Percentiles rank a stretch among this genome's conserved stretches.
Conservation (phyloP, 2,888 invertebrate genomes). For the Labia minor region DNA sequence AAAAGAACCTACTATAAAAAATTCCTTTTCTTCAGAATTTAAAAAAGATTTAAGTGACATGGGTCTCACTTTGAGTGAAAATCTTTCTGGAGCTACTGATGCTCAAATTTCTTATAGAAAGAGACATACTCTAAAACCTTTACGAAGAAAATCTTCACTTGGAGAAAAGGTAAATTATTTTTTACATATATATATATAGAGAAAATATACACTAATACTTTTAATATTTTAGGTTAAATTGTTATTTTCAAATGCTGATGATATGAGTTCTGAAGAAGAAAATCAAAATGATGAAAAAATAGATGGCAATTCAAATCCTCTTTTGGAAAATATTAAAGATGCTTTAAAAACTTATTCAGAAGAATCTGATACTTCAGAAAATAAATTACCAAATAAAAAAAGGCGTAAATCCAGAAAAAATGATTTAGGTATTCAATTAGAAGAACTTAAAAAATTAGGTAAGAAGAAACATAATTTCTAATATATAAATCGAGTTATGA, state of each 20-base stretch:
- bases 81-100: neutral
- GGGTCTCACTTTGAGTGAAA: neutral
- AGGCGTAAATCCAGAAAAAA: neutral
- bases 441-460: conserved; percentile 1
- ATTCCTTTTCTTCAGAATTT: neutral
- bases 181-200: no score
- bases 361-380: neutral
- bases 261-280: neutral
- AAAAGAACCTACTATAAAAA: neutral
- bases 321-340: neutral
- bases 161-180: neutral
- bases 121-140: neutral
- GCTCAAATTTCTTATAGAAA: neutral
- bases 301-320: neutral
- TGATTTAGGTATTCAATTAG: neutral
- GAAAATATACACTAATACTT: neutral
- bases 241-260: neutral
- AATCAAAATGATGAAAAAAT: neutral
- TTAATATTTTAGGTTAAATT: neutral
- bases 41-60: neutral
- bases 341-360: neutral
- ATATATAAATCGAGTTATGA: no score
- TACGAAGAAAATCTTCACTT: neutral
- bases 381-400: neutral
- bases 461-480: conserved; percentile 9